Base-by-base conservation (phyloP, 2,888 invertebrate genomes). In the Rhamnusium bicolor region DNA sequence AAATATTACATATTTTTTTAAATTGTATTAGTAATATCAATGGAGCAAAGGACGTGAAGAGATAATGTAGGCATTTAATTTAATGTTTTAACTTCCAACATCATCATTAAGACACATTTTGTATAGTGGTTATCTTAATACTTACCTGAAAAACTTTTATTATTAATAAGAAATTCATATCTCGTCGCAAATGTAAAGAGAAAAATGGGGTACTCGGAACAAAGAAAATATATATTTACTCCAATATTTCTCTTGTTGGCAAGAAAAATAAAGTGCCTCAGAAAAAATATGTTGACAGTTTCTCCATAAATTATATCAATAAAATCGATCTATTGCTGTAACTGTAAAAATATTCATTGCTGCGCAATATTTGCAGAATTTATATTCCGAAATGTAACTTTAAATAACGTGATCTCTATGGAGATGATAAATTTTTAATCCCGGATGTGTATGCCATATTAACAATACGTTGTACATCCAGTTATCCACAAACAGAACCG, bases 301-400 rank as follows among this genome's bases (percentile, higher is more conserved):
- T 6, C 24, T 24, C 21, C 53, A 69, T 69, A 69, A 69, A 69
- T 61, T 60, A 19, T 46, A 19, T 21, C 40, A 61, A 61, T 24
- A 40, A 16, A 58, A 69, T 69, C 61, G 61, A 53, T 32, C 40
- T 51, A 40, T 27, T 65, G 19, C 69, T 62, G 40, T 69, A 69
- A 69, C 69, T 69, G 69, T 51, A 53, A 69, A 69, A 61, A 61
- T 69, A 69, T 69, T 69, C 69, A 69, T 61, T 69, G 69, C 32
- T 60, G 46, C 8, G 24, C 16, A 32, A n/a, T 58, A 16, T 18
- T 12, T 3, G 12, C 32, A 58, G 58, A 40, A 58, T 61, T 61
- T 40, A 51, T 51, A 8, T 18, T 18, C 18, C 1, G 18, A 19
- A 19, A 18, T 51, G 7, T 51, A 51, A 18, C 8, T 2, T 51